phyloP scores from a whole-genome alignment of 2,888 invertebrate genomes.

The Syrphus vitripennis region DNA sequence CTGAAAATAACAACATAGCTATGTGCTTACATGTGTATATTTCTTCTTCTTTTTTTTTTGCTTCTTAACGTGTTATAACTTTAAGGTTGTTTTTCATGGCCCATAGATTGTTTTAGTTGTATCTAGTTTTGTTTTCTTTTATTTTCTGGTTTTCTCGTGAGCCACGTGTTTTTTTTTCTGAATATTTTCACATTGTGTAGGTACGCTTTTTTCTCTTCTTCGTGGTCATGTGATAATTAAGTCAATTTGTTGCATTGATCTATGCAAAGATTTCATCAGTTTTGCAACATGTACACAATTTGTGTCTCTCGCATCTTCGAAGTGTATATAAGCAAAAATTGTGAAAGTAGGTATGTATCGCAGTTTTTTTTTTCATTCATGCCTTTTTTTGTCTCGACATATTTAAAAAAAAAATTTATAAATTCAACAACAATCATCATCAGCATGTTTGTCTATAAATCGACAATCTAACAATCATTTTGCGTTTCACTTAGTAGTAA shows the following conservation, averaged over 20 bases:
- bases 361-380: not conserved
- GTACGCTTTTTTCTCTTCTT: not conserved
- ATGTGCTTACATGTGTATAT: not conserved
- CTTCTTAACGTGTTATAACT: not conserved
- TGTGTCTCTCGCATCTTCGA: not conserved
- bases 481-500: slow-evolving; percentile 57
- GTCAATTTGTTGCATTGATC: slow-evolving; percentile 35
- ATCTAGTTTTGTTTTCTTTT: not conserved
- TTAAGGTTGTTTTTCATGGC: slow-evolving; percentile 31
- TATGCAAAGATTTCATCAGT: slow-evolving; percentile 44
- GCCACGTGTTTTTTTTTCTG: slow-evolving; percentile 57
- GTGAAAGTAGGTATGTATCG: not conserved
- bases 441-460: slow-evolving; percentile 33
- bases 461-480: slow-evolving; percentile 53
- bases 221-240: slow-evolving; percentile 61
- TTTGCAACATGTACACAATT: not conserved
- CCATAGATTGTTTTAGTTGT: slow-evolving; percentile 9
- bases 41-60: slow-evolving; percentile 5
- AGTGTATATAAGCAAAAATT: not conserved
- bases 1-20: slow-evolving; percentile 4
- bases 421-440: slow-evolving; percentile 23
- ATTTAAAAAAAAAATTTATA: not conserved
- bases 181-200: slow-evolving; percentile 8
- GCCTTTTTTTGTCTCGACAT: not conserved
- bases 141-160: not conserved